Base-by-base conservation (phyloP, 2,888 invertebrate genomes). In the Cyaniris semiargus region DNA sequence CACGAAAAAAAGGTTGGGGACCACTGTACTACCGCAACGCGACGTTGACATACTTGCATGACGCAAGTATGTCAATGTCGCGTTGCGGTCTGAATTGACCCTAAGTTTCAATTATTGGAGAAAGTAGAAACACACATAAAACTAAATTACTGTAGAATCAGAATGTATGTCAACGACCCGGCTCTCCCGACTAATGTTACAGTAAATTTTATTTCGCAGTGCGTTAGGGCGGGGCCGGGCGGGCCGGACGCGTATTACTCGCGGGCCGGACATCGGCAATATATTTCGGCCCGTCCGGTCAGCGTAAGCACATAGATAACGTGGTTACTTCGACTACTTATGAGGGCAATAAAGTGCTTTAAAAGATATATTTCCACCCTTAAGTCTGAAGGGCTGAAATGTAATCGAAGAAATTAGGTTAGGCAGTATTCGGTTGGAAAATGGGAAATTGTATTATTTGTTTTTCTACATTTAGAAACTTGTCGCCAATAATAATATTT, bases 221-320 rank as follows among this genome's bases (percentile, higher is more conserved):
- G 80, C 77, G 79, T 76, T 77, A 79, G 89, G 86, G 87, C 85
- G 84, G 80, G 84, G 79, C 82, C 82, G 88, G 91, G 89, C 88
- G 88, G 87, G 86, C 88, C 93, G 93, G 92, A 92, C 87, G 86
- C 90, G 88, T 88, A 93, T 93, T 93, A 93, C 92, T 90, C 90
- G 91, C 91, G 86, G 86, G 84, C 86, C 90, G 93, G 92, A 93
- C 89, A 91, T 90, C 91, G 87, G 85, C 88, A 89, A 90, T 91
- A 91, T 90, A 91, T 91, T 87, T 86, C 85, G 87, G 85, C 86
- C 84, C 86, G 5, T 18, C 83, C 87, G 84, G 85, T 82, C 81
- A 80, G 81, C 85, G 84, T 85, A 87, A 88, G 90, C 89, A 88
- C 85, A 82, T 79, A 84, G 86, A 88, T 86, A 88, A 87, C 86